Evolutionary conservation across 2,888 invertebrate species (phyloP).

Genomic region (Pachymerium ferrugineum): DNA sequence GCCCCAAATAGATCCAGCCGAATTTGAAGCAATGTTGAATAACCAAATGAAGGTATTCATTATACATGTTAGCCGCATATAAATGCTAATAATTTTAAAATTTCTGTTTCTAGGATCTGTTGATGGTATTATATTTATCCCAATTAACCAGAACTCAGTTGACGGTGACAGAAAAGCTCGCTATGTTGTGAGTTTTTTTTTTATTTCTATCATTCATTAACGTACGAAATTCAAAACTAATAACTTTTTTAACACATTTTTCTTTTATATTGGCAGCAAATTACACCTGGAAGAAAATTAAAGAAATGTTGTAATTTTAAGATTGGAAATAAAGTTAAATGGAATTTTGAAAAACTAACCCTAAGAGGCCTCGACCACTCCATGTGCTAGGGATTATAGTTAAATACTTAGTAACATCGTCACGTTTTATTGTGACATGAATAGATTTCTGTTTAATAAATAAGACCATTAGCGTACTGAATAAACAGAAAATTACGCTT

Average conservation of each 20-base stretch:
- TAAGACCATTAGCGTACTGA: neutral
- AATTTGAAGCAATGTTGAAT: constrained; percentile 92
- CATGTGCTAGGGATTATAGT: constrained; percentile 66
- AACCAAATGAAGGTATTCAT: constrained; percentile 74
- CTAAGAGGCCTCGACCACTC: constrained; percentile 72
- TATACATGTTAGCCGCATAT: constrained; percentile 20
- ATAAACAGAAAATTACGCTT: neutral
- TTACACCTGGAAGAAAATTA: constrained; percentile 12
- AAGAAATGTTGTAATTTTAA: neutral
- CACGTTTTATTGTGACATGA: constrained; percentile 43
- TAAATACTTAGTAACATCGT: constrained; percentile 55
- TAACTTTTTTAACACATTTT: neutral
- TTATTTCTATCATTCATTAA: neutral
- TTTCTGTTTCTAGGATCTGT: constrained; percentile 62
- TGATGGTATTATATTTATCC: constrained; percentile 94
- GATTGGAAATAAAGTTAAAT: neutral
- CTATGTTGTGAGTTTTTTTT: neutral
- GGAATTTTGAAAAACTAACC: constrained; percentile 42
- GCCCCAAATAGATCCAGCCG: constrained; percentile 81
- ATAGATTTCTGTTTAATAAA: neutral
- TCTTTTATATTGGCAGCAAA: neutral
- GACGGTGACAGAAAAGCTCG: constrained; percentile 92
- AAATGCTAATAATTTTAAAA: neutral
- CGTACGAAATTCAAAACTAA: neutral
- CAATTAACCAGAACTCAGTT: constrained; percentile 95